Conservation (phyloP, 1,140 invertebrate species). For the Drosophila athabasca region DNA sequence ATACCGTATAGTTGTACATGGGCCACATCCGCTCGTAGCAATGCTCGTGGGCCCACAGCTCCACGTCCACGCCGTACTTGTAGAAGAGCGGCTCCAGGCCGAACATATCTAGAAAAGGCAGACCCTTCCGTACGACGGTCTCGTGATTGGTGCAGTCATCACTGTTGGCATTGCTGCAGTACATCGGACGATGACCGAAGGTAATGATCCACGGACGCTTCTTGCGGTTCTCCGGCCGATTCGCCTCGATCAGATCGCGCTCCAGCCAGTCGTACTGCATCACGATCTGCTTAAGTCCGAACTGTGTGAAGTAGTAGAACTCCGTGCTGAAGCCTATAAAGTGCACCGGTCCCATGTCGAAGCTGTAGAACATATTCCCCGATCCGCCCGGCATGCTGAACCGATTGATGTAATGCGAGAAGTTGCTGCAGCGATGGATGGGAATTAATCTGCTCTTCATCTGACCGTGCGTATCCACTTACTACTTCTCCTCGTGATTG, state of each 20-base stretch:
- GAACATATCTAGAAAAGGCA: slow-evolving; percentile 89
- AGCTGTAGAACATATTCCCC: slow-evolving; percentile 94
- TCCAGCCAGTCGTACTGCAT: slow-evolving; percentile 96
- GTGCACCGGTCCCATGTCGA: slow-evolving; percentile 95
- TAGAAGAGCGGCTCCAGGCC: slow-evolving; percentile 94
- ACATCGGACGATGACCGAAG: slow-evolving; percentile 98
- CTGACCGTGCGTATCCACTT: slow-evolving; percentile 38
- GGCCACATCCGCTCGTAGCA: slow-evolving; percentile 97
- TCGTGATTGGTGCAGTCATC: slow-evolving; percentile 94
- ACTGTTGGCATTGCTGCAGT: slow-evolving; percentile 94
- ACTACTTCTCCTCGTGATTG: slow-evolving; percentile 95
- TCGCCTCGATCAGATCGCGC: slow-evolving; percentile 90
- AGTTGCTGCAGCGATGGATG: slow-evolving; percentile 88
- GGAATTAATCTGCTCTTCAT: neutral
- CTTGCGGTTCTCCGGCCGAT: slow-evolving; percentile 87
- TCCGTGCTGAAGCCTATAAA: slow-evolving; percentile 97
- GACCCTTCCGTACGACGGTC: slow-evolving; percentile 89
- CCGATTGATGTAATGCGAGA: slow-evolving; percentile 92
- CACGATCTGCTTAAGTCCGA: slow-evolving; percentile 92
- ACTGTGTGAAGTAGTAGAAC: slow-evolving; percentile 96
- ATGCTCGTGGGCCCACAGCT: slow-evolving; percentile 98
- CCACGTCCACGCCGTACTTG: slow-evolving; percentile 95
- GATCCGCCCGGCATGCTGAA: slow-evolving; percentile 94
- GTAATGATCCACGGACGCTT: slow-evolving; percentile 95
- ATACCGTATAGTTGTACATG: slow-evolving; percentile 93